These are phyloP conservation scores for Butorides virescens DNA, from an alignment of 2,113 vertebrate species.

Conservation along the genomic window DNA sequence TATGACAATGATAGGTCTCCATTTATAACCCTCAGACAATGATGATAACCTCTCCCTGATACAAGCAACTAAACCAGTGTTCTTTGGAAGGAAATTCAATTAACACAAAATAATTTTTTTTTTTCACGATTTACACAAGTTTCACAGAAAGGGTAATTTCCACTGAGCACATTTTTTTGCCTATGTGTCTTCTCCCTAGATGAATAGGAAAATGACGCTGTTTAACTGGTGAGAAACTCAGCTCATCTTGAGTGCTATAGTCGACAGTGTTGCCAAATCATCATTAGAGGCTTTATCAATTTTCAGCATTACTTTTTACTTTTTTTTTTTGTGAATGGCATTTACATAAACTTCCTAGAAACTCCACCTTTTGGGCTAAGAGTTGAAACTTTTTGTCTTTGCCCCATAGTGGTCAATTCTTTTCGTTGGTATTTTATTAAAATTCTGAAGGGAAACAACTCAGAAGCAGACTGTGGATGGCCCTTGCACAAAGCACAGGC, in stretches of 20 bases:
- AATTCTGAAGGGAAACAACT: not conserved
- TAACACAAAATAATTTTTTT: not conserved
- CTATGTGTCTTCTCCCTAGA: not conserved
- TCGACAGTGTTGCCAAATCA: not conserved
- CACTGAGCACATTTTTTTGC: not conserved
- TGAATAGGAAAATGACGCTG: not conserved
- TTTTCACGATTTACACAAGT: not conserved
- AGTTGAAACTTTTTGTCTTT: not conserved
- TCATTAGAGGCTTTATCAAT: not conserved
- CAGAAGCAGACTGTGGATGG: not conserved
- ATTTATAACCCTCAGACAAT: not conserved
- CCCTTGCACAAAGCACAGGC: not conserved
- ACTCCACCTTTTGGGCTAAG: not conserved
- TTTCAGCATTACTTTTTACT: not conserved
- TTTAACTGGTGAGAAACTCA: not conserved
- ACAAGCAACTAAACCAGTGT: not conserved
- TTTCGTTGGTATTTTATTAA: not conserved
- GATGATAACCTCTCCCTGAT: not conserved
- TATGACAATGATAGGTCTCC: not conserved
- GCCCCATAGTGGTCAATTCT: not conserved
- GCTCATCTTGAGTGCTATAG: not conserved
- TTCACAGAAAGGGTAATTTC: not conserved
- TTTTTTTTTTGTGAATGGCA: not conserved
- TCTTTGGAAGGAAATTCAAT: not conserved
- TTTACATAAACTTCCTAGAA: not conserved